Evolutionary conservation across 2,113 vertebrate genomes (phyloP), one percentile per base, ranked within the genome.

Genomic region (Vulpes lagopus): DNA sequence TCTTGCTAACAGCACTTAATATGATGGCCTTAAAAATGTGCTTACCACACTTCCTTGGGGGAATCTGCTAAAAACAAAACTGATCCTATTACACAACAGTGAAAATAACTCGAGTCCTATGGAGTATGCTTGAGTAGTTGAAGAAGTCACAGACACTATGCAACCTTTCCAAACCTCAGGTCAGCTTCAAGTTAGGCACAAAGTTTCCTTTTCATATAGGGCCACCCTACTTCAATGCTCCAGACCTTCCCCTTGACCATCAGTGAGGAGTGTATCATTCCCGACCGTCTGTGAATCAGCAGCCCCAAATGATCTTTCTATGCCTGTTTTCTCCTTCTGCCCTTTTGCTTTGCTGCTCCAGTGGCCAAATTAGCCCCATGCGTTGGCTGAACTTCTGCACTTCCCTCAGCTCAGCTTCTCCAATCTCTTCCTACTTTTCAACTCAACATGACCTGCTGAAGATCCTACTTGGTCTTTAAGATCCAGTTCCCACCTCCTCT

Each of bases 11-110:
- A 97, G 95, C 95, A 96, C 96, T 98, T 98, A 98, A 97, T 69
- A 92, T 83, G 93, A 98, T 98, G 98, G 97, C 95, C 98, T 97
- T 97, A 95, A 97, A 94, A 97, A 98, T 82, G 91, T 89, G 97
- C 97, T 98, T 96, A 97, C 97, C 7, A 16, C 97, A 98, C 87
- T 98, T 98, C 91, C 96, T 98, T 95, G 97, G 98, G 94, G 98
- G 97, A 97, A 92, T 97, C 96, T 97, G 96, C 96, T 98, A 94
- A 98, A 97, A 97, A 89, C 96, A 96, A 97, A 91, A 93, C 94
- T 64, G 74, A 92, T n/a, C 22, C 43, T 84, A 32, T 97, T 96
- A 90, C 89, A 88, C 94, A 98, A 97, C 38, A 80, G 67, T 57
- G 69, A 90, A 83, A 95, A 79, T 38, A 86, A 78, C 43, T 64